Base-by-base conservation (phyloP, 1,140 invertebrate species). In the Amyelois transitella region DNA sequence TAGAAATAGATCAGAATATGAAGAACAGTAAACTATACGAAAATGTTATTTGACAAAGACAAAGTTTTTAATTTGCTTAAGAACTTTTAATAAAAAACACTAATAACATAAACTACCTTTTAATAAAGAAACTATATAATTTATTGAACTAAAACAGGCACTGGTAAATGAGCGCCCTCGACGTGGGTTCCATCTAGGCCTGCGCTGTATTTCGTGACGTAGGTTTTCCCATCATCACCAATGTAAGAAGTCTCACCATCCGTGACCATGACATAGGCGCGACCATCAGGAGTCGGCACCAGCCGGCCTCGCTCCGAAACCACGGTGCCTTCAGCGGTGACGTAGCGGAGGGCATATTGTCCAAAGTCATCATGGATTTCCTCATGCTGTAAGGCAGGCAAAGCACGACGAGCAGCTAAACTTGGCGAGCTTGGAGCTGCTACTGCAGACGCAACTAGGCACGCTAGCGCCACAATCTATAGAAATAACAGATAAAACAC, bases 271-370 rank as follows among this genome's bases (percentile, higher is more conserved):
- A 81, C 81, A 32, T 76, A 62, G 20, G 68, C 83, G n/a, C 60
- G 63, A 1, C 72, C 70, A 6, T 77, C 70, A 10, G 51, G 50
- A 5, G 67, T 56, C 0, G 76, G 74, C 12, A 86, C 70, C 0
- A 88, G 74, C 14, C 71, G 67, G 2, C 83, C 84, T 4, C 72
- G 59, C 58, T 88, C 81, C 8, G 65, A 63, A 1, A 86, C 68
- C 0, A 75, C 58, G 18, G 76, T 86, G 10, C 86, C 82, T 53
- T 86, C 81, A 17, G 70, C 82, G 24, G 80, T 81, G 24, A 81
- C 60, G 60, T 86, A 89, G 3, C 75, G 76, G 14, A 87, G 66
- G 4, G 85, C 67, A 58, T 77, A 88, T 64, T 87, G 82, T 8
- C 86, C 86, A 20, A 55, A 66, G 17, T 85, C 77, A 48, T 88